Conservation (phyloP, 2,888 invertebrate species). For the Gymnoscelis rufifasciata region DNA sequence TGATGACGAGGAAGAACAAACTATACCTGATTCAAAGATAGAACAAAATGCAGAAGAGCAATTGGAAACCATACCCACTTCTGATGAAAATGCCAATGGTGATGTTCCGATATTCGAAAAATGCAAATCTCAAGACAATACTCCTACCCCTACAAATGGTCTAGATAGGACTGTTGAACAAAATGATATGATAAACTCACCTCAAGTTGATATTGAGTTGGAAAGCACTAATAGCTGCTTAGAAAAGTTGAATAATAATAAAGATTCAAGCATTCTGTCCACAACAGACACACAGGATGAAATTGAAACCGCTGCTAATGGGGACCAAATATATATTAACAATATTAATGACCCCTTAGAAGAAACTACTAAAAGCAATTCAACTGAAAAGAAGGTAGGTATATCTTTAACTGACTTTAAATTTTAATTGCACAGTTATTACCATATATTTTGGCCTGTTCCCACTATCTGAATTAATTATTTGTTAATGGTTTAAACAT, state of each 20-base stretch:
- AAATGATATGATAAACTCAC: constrained; percentile 4
- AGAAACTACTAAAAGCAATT: background rate
- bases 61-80: background rate
- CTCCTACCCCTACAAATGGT: constrained; percentile 8
- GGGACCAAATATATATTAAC: constrained; percentile 16
- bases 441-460: no score
- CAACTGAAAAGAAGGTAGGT: no score
- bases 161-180: background rate
- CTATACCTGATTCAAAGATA: background rate
- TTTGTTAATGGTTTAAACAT: no score
- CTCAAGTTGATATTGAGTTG: constrained; percentile 11
- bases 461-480: no score
- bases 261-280: constrained; percentile 19
- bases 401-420: no score
- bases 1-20: background rate
- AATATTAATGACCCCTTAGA: constrained; percentile 7
- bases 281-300: constrained; percentile 17
- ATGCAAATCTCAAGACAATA: background rate
- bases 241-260: constrained; percentile 12
- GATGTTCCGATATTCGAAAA: background rate
- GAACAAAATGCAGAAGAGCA: background rate
- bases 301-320: constrained; percentile 15
- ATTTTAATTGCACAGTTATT: no score
- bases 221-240: constrained; percentile 13
- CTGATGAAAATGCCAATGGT: background rate